Conservation (phyloP, 2,888 invertebrate species). For the Epinotia bilunana region DNA sequence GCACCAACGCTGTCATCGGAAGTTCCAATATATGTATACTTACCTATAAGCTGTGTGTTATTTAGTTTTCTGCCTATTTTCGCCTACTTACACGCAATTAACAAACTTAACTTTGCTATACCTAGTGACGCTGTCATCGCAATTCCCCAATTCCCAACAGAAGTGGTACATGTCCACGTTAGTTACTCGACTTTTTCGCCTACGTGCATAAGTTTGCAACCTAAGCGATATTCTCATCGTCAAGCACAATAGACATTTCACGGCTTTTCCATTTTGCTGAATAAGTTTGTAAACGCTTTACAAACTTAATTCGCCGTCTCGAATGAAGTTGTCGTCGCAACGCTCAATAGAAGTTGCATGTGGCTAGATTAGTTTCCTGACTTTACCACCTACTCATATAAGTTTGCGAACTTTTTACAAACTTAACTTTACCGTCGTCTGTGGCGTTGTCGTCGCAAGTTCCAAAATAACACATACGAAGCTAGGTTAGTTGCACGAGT, state of each 20-base stretch:
- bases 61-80: no score
- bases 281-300: neutral
- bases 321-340: neutral
- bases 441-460: constrained; percentile 13
- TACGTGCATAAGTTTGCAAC: neutral
- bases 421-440: neutral
- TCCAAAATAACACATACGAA: neutral
- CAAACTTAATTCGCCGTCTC: neutral
- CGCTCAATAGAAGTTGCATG: neutral
- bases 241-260: neutral
- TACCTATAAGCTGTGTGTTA: no score
- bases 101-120: no score
- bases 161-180: no score
- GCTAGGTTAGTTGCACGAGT: neutral
- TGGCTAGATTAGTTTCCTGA: neutral
- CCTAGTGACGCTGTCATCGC: no score
- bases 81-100: no score
- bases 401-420: neutral
- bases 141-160: no score
- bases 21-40: no score
- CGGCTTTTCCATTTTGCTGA: neutral
- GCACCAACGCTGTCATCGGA: no score
- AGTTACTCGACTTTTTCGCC: neutral
- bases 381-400: neutral
- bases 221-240: neutral